Evolutionary conservation across 2,113 vertebrate species (phyloP).

Genomic region (Amia ocellicauda): DNA sequence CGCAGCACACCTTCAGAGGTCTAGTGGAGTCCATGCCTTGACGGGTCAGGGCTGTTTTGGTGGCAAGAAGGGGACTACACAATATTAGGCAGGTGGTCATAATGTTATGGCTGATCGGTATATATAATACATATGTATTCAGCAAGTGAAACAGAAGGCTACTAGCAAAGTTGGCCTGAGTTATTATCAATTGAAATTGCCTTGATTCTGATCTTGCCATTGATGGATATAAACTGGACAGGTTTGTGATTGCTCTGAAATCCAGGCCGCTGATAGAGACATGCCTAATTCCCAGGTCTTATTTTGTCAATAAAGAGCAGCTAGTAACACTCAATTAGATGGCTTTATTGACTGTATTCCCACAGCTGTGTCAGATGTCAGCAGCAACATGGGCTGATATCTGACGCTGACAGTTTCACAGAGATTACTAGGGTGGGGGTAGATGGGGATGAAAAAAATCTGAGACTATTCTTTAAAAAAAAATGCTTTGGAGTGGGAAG

Average conservation of each 20-base stretch:
- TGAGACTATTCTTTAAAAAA: background rate
- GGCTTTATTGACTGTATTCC: conserved; percentile 59
- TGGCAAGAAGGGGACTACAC: too few species aligned
- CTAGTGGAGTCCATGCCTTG: too few species aligned
- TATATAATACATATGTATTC: too few species aligned
- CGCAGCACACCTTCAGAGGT: too few species aligned
- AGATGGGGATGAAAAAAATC: conserved; percentile 37
- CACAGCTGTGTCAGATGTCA: conserved; percentile 55
- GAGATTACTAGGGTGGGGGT: conserved; percentile 58
- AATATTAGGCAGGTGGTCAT: too few species aligned
- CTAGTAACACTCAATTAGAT: conserved; percentile 65
- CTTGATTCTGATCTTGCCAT: conserved; percentile 15
- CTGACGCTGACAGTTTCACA: conserved; percentile 35
- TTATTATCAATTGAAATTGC: background rate
- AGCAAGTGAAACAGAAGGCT: too few species aligned
- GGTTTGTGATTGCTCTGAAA: conserved; percentile 39
- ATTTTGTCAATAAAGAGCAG: conserved; percentile 66
- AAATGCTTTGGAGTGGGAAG: conserved; percentile 23
- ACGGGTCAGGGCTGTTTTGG: too few species aligned
- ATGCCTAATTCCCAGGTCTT: conserved; percentile 62
- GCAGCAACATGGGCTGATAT: conserved; percentile 42
- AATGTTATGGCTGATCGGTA: too few species aligned
- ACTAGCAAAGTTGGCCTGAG: background rate
- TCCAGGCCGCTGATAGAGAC: conserved; percentile 29
- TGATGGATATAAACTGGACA: conserved; percentile 55